Evolutionary conservation across 2,113 vertebrate genomes (phyloP), one percentile per base, ranked within the genome.

Genomic region (Myotis davidii): DNA sequence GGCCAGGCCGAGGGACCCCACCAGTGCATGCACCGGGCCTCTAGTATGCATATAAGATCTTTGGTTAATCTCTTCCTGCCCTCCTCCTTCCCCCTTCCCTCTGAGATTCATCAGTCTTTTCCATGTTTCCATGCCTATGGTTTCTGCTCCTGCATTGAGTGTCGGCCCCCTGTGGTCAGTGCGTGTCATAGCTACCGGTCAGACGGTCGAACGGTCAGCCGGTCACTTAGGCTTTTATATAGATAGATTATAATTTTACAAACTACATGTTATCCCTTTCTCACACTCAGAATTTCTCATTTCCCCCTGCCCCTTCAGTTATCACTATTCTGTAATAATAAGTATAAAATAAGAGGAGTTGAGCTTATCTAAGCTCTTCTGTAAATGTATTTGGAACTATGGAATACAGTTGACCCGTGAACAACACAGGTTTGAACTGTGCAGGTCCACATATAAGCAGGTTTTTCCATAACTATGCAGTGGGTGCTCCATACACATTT

Each of bases 341-440:
- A 70, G 10, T 79, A 37, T 91, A 83, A 96, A 59, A 85, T 86
- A 88, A 94, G 90, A 81, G 45, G 34, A 84, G 56, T n/a, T 73
- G 85, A 78, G 27, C 54, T 85, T 37, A 59, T 79, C 56, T 78
- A 48, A 70, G 12, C 50, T 91, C 65, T 74, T 67, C 29, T 92
- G 72, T 69, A 52, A 83, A 73, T 82, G 61, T 82, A 39, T 59
- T 90, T 78, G 83, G 64, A 54, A 88, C 56, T 78, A 9, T 59
- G 59, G 61, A 76, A 37, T 59, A 20, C 54, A 64, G 27, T 64
- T 83, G 54, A 32, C 79, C 37, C 37, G 32, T 45, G 79, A 45
- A 64, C 56, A 83, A 45, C 56, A 64, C 37, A 6, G 27, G 17
- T 32, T 64, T 83, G 39, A 64, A 83, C 79, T 64, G 9, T 11